These are phyloP conservation scores for Branchipolynoe longqiensis DNA, from an alignment of 2,888 invertebrate species.

Conservation along the genomic window DNA sequence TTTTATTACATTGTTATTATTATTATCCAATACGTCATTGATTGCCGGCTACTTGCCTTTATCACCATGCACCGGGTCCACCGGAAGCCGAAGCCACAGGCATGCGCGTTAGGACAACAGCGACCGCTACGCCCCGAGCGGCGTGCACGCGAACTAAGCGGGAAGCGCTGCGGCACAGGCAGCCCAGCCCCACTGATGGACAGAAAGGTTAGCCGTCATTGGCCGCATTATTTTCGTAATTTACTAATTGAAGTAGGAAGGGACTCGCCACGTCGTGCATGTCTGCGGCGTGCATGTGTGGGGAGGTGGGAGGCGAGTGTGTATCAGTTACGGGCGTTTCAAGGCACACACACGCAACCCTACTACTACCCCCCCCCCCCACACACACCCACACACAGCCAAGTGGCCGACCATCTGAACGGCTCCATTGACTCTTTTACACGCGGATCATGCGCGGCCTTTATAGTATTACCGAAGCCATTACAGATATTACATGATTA, in stretches of 20 bases:
- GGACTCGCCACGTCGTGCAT: background rate
- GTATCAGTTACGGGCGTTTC: no score
- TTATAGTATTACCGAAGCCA: slow-evolving; percentile 53
- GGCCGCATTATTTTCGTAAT: slow-evolving; percentile 54
- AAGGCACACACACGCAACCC: background rate
- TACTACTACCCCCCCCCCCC: background rate
- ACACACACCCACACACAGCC: no score
- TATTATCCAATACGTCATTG: slow-evolving; percentile 50
- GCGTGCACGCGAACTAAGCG: background rate
- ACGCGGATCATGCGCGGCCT: slow-evolving; percentile 44
- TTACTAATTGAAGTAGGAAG: slow-evolving; percentile 23
- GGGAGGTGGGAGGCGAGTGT: no score
- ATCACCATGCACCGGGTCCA: slow-evolving; percentile 38
- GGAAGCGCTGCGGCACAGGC: background rate
- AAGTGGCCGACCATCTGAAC: background rate
- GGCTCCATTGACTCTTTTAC: slow-evolving; percentile 44
- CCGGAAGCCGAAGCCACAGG: slow-evolving; percentile 30
- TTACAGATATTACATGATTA: slow-evolving; percentile 55
- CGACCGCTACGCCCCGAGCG: background rate
- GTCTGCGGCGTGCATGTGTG: background rate
- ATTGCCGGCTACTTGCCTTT: slow-evolving; percentile 47
- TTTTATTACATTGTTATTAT: slow-evolving; percentile 41
- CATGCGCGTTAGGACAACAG: slow-evolving; percentile 29
- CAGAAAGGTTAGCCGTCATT: slow-evolving; percentile 44
- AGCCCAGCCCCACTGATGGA: background rate